A percentile compares a stretch with the other conserved stretches of the same genome.
These are phyloP conservation scores for Halcyon leucocephala DNA, from an alignment of 2,797 vertebrate genomes.

Conservation along the genomic window DNA sequence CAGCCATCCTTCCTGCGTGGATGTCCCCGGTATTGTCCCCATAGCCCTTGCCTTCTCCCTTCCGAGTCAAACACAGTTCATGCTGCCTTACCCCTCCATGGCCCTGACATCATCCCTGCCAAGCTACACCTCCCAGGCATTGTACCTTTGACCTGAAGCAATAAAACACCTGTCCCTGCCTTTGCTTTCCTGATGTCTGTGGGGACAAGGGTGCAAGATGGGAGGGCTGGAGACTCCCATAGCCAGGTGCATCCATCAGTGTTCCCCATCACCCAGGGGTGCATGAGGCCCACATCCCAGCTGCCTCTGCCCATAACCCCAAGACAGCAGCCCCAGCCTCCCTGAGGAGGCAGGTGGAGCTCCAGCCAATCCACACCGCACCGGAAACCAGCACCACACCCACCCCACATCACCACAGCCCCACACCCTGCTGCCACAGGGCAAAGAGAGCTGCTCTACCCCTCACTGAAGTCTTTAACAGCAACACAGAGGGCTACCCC, in stretches of 20 bases:
- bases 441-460: background rate
- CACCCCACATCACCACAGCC: no score
- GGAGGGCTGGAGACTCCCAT: background rate
- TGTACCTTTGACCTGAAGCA: background rate
- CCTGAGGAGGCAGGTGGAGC: rapidly evolving
- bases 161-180: background rate
- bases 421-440: rapidly evolving
- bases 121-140: rapidly evolving
- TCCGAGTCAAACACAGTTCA: rapidly evolving
- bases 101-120: background rate
- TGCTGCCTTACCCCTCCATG: rapidly evolving
- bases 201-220: background rate
- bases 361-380: rapidly evolving
- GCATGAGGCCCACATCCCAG: background rate
- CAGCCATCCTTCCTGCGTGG: background rate
- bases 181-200: background rate
- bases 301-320: no score
- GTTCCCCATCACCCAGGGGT: rapidly evolving
- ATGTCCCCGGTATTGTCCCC: rapidly evolving
- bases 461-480: rapidly evolving
- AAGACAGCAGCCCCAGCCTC: no score
- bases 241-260: background rate
- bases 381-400: no score
- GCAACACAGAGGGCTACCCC: background rate
- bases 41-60: background rate